These are phyloP conservation scores for Emys orbicularis DNA, from an alignment of 2,797 vertebrate species.

Conservation along the genomic window DNA sequence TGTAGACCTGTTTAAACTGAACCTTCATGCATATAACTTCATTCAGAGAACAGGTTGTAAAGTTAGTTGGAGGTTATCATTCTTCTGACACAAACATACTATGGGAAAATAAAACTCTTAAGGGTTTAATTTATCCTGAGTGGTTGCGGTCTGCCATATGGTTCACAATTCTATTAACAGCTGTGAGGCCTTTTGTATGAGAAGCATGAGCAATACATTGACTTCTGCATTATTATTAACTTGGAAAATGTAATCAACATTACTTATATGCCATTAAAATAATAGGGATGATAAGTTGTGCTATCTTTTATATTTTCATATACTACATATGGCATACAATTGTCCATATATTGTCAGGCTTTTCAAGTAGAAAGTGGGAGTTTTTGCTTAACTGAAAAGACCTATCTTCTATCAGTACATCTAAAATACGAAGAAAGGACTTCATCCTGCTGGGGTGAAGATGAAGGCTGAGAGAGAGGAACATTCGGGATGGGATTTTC, in stretches of 20 bases:
- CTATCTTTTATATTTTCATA: background rate
- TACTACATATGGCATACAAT: background rate
- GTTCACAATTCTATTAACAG: background rate
- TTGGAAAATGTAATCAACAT: background rate
- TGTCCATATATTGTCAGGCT: background rate
- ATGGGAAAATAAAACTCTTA: background rate
- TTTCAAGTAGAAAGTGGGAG: background rate
- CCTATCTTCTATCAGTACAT: background rate
- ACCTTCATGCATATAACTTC: background rate
- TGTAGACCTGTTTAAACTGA: background rate
- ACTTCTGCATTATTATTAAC: background rate
- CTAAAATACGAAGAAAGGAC: background rate
- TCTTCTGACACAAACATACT: background rate
- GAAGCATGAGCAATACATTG: background rate
- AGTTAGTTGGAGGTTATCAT: constrained; percentile 4
- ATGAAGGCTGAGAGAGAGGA: background rate
- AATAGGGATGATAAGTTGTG: background rate
- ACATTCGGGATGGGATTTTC: background rate
- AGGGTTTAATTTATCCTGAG: background rate
- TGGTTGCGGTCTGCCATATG: background rate
- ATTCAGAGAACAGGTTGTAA: background rate
- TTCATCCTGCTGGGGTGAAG: background rate
- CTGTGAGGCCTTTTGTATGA: background rate
- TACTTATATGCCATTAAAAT: background rate
- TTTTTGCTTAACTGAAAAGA: background rate